Evolutionary conservation across 2,797 vertebrate genomes (phyloP), one percentile per base, ranked within the genome.

Genomic region (Thunnus albacares): DNA sequence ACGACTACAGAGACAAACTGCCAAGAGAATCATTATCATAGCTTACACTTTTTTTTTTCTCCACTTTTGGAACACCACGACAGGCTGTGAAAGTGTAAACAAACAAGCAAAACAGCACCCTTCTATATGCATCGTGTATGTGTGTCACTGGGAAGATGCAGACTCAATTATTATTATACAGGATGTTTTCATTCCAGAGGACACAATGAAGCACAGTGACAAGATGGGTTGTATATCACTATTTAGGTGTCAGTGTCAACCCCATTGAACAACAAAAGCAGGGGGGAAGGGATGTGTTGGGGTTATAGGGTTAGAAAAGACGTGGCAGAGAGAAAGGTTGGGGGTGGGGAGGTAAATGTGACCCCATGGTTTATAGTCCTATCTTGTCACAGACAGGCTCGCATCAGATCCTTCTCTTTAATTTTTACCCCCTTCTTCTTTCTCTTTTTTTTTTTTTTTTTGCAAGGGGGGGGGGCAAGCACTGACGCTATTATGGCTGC

Each of bases 401-500:
- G 75, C 84, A 90, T 90, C 86, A 87, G 77, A 92, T 85, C 79
- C 33, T 58, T 43, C 18, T 57, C 24, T 41, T 41, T 41, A 24
- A 26, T 75, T 75, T 78, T 73, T 71, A 45, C 66, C 24, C 26
- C 20, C 26, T 6, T 41, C 17, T 20, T 14, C 6, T 1, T 22
- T 33, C 41, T 43, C 24, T 30, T 59, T 64, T 70, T 69, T 51
- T 38, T 74, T 74, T 80, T 79, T 84, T 76, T 86, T 82, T 80
- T 81, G 43, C 3, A 30, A n/a, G 43, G 76, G 35, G 72, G 28
- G 94, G 89, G 89, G 90, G 93, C 77, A 94, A 96, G 95, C 95
- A 92, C 96, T 96, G 96, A 90, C 93, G 95, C 96, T 97, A 96
- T 97, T 97, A 97, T 96, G 96, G 96, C 97, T 97, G 97, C 96